Evolutionary conservation across 2,888 invertebrate species (phyloP).

Genomic region (Cryptocheilus praepositus): DNA sequence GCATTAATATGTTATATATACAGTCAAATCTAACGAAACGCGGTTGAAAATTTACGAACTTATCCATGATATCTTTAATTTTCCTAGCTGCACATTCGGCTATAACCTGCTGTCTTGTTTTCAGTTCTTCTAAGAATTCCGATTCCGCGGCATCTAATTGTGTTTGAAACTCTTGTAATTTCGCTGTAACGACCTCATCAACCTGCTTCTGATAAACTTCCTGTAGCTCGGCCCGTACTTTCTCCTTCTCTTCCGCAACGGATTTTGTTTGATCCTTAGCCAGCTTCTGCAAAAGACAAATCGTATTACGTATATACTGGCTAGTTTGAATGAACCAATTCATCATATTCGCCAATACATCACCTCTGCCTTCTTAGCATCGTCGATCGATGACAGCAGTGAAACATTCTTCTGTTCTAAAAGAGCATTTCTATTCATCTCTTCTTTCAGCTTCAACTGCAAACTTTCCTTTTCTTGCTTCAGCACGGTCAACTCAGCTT

Average conservation of each 20-base stretch:
- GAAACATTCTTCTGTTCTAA: constrained; percentile 78
- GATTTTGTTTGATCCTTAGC: constrained; percentile 71
- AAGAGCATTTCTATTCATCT: constrained; percentile 74
- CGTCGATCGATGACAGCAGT: constrained; percentile 76
- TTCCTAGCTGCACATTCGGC: constrained; percentile 84
- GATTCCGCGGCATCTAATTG: constrained; percentile 84
- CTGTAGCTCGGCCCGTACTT: constrained; percentile 82
- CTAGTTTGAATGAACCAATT: not conserved
- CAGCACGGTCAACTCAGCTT: constrained; percentile 73
- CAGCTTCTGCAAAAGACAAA: constrained; percentile 68
- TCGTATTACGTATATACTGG: not conserved
- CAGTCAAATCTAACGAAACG: constrained; percentile 2
- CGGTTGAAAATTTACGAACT: constrained; percentile 70
- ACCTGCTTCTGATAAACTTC: constrained; percentile 88
- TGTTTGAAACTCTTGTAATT: constrained; percentile 85
- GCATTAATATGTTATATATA: not conserved
- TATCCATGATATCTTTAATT: constrained; percentile 83
- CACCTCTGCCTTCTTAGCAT: constrained; percentile 76
- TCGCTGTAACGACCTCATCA: constrained; percentile 85
- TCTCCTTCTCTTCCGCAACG: constrained; percentile 77
- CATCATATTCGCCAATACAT: constrained; percentile 1
- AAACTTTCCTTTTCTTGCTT: constrained; percentile 76
- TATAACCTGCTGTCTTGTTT: constrained; percentile 80
- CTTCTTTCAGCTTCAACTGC: constrained; percentile 77
- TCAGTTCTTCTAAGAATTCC: constrained; percentile 80